phyloP scores from a whole-genome alignment of 2,113 vertebrate species.

The Marmota flaviventris region DNA sequence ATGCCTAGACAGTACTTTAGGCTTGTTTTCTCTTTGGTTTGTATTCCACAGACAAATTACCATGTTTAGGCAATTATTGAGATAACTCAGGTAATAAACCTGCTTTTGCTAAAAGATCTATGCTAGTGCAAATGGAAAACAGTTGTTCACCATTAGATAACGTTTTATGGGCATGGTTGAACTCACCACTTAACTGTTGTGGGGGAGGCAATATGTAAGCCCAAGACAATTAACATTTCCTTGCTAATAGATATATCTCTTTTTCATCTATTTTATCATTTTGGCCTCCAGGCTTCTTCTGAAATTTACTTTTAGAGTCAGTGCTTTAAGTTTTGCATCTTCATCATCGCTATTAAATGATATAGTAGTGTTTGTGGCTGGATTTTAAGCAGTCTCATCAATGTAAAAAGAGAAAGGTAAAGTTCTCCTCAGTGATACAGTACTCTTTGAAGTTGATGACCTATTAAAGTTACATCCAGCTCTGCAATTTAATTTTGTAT shows the following conservation, averaged over 20 bases:
- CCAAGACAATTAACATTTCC: neutral
- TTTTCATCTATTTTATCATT: neutral
- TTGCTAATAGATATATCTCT: constrained; percentile 11
- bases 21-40: constrained; percentile 46
- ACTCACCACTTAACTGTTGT: constrained; percentile 27
- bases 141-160: constrained; percentile 52
- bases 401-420: neutral
- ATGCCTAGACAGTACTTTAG: neutral
- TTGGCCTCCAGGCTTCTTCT: neutral
- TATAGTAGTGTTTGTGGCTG: neutral
- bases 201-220: neutral
- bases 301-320: neutral
- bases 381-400: neutral
- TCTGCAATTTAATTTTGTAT: constrained; percentile 17
- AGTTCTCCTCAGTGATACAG: neutral
- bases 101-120: constrained; percentile 51
- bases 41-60: constrained; percentile 29
- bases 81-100: constrained; percentile 59
- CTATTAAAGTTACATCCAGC: neutral
- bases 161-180: constrained; percentile 49
- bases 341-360: neutral
- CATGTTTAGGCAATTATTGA: constrained; percentile 21
- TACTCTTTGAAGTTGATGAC: neutral
- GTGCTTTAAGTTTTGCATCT: neutral
- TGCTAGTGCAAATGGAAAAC: constrained; percentile 48